Base-by-base conservation (phyloP, 35 echinoderm and acorn worm genomes). In the Anneissia japonica region DNA sequence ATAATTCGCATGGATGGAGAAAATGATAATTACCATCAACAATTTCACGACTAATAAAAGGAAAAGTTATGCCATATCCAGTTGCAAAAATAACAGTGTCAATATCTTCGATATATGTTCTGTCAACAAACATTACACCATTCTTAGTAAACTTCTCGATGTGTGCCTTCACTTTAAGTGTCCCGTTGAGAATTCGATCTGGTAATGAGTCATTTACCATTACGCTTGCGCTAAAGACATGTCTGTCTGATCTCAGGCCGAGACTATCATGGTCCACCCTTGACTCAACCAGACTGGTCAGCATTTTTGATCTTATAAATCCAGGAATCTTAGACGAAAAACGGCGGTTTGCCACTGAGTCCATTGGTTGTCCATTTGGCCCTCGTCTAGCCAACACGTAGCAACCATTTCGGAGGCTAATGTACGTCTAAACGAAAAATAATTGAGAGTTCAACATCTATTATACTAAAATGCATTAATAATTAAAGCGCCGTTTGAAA, bases 111-210 rank as follows among this genome's bases (percentile, higher is more conserved):
- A 90, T 87, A 35, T 31, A 36, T 26, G 94, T 87, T 16, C 94
- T 91, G 74, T 97, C 94, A 76, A 84, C 94, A 90, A 97, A 97
- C 41, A 84, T 91, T 7, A 97, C 86, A 0, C 91, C 87, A 30
- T 43, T 90, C 32, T 83, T 79, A 14, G 85, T 92, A 74, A 97
- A 97, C 7, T 81, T 81, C 35, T 84, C 83, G 36, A 97, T 72
- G 82, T 93, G 88, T 14, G 86, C 81, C 56, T 92, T 96, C 33
- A 92, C 31, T 14, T 81, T 90, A n/a, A 96, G 75, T 2, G 36
- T 16, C 2, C 93, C 93, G 55, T 83, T 92, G 3, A 85, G 12
- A 34, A 96, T 92, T 21, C 87, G 73, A 28, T 79, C 46, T 19
- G 93, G 90, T 16, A 96, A 76, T 21, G 79, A 83, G 37, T 96